Base-by-base conservation (phyloP, 2,888 invertebrate species). In the Embidobia sp. region DNA sequence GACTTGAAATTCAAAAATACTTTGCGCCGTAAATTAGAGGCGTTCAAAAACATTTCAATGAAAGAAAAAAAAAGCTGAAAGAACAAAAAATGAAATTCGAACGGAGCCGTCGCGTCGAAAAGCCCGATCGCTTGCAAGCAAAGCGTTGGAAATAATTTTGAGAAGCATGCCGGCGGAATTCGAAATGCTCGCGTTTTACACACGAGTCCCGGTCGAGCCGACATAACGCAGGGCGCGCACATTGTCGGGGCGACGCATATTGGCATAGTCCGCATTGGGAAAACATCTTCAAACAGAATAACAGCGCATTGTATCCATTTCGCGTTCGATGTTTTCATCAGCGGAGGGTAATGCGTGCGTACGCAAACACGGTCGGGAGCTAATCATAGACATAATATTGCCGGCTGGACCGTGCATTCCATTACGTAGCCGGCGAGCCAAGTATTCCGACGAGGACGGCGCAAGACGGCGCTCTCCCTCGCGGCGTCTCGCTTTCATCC, bases 351-450 rank as follows among this genome's bases (percentile, higher is more conserved):
- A 59, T 73, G 73, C 61, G 66, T 46, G 66, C 66, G 61, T 61
- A 19, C 46, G 61, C 61, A 51, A 74, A 59, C 51, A 75, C 55
- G 61, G 63, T 33, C 31, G 63, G 55, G 51, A 61, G 75, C 75
- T 75, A 75, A 75, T 75, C 75, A 75, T 75, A 75, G 75, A 75
- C 67, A 75, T 75, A 75, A 75, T 75, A 75, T 75, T 67, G 75
- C 75, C 67, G 67, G 67, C 75, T 67, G 75, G 67, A 61, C 75
- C 57, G 57, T 63, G 75, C 67, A 63, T 75, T 69, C 75, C 75
- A 67, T 75, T 75, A 74, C 63, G 42, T 57, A 35, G 26, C 29
- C 15, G 10, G 31, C 66, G 59, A 59, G 53, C 59, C 66, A 74
- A 66, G 66, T 66, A 66, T 64, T 53, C 53, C 42, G 64, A 53